Evolutionary conservation across 2,888 invertebrate species (phyloP), one percentile per base, ranked within the genome.

Genomic region (Pachliopta kotzebuea): DNA sequence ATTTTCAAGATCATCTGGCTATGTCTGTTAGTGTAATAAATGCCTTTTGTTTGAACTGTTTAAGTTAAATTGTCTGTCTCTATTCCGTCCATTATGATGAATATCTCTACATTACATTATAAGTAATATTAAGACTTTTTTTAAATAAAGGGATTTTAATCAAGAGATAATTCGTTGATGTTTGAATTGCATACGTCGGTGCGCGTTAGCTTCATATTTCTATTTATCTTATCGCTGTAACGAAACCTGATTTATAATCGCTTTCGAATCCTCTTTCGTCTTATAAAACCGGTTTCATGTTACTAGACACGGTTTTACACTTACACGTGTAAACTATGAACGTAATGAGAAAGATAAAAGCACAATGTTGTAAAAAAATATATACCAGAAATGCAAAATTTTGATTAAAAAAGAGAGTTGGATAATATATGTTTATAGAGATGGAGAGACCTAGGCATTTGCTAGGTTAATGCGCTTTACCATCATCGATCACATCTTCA

Each of bases 211-310:
- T 60, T 56, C 37, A 60, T 60, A 64, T 53, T 64, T 64, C 56
- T 64, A 60, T 64, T 64, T 64, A 64, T 64, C 64, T 64, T 60
- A 64, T 64, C 64, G 20, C 42, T 14, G 52, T 64, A 64, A 64
- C 56, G 60, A 60, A 64, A 64, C 64, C 64, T 60, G 64, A 63
- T 63, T 64, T 64, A 56, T 64, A 64, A 64, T 64, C 56, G 60
- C 56, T 64, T 64, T 64, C 42, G 42, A 60, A 60, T 42, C 60
- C 64, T 17, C 37, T 11, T 14, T 11, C 50, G 37, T 57, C 31
- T 64, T 52, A 64, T 60, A 60, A 49, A 60, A 64, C 64, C 60
- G 64, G 64, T 60, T 60, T 29, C 60, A 56, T 37, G 54, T 60
- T 55, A 60, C 55, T 59, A 63, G 62, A 62, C 59, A 64, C 60